Evolutionary conservation across 2,113 vertebrate species (phyloP).

Genomic region (Puma concolor): DNA sequence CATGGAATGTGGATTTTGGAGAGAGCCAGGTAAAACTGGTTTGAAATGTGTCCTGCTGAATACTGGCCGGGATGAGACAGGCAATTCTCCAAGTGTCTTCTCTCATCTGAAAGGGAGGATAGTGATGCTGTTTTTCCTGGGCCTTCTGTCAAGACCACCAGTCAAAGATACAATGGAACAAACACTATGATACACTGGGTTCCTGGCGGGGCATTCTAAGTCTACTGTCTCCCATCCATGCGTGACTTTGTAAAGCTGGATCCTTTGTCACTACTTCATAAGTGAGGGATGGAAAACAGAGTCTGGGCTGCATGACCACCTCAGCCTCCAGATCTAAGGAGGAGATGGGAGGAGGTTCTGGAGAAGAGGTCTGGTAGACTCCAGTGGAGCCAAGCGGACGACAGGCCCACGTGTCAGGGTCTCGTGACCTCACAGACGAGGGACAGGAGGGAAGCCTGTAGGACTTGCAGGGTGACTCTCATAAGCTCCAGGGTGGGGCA

Average conservation of each 20-base stretch:
- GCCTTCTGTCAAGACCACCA: background rate
- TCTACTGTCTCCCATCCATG: accelerated
- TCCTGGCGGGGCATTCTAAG: accelerated
- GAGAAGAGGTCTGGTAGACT: background rate
- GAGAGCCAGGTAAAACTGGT: background rate
- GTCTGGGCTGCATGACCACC: too few relatives aligned
- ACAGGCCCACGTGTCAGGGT: accelerated
- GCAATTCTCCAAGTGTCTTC: background rate
- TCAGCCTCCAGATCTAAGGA: too few relatives aligned
- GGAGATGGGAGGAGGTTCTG: accelerated
- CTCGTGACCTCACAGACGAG: accelerated
- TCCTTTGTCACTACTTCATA: background rate
- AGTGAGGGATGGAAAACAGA: background rate
- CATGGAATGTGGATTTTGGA: background rate
- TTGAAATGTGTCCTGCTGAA: background rate
- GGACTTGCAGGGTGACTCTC: accelerated
- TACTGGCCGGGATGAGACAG: background rate
- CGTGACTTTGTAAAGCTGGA: background rate
- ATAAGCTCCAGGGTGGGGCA: accelerated
- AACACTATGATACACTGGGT: accelerated
- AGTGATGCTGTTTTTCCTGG: too few relatives aligned
- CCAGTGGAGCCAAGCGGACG: accelerated
- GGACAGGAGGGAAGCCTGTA: accelerated
- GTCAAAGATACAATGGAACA: accelerated
- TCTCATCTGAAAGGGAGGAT: background rate